Evolutionary conservation across 2,797 vertebrate species (phyloP).

Genomic region (Sciurus vulgaris): DNA sequence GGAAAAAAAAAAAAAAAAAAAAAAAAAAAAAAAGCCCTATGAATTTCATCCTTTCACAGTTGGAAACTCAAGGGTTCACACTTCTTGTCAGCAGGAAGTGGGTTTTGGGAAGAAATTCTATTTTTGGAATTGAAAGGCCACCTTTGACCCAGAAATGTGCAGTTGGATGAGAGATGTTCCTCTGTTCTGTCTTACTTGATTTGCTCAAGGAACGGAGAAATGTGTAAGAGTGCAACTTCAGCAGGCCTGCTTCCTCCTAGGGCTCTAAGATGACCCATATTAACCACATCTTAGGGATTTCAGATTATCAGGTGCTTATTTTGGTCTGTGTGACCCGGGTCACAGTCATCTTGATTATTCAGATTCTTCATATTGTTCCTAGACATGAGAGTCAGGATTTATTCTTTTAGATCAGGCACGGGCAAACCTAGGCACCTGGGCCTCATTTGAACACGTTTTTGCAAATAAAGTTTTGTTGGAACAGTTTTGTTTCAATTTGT

Average conservation of each 20-base stretch:
- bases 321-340: slow-evolving; percentile 33
- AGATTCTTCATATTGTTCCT: slow-evolving; percentile 14
- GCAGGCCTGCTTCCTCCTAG: slow-evolving; percentile 10
- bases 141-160: slow-evolving; percentile 76
- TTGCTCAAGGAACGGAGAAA: slow-evolving; percentile 64
- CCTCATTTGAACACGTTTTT: background rate
- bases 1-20: background rate
- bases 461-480: slow-evolving; percentile 14
- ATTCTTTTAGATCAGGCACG: background rate
- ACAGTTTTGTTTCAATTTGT: background rate
- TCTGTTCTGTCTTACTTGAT: slow-evolving; percentile 69
- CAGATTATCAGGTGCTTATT: slow-evolving; percentile 52
- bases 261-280: background rate
- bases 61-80: slow-evolving; percentile 69
- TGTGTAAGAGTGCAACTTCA: background rate
- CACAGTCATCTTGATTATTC: slow-evolving; percentile 32
- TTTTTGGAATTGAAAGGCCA: slow-evolving; percentile 78
- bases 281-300: slow-evolving; percentile 40
- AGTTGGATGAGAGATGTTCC: slow-evolving; percentile 58
- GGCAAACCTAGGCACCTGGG: background rate
- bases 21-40: slow-evolving; percentile 33
- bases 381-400: slow-evolving; percentile 25
- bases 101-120: slow-evolving; percentile 66
- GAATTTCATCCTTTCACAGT: slow-evolving; percentile 80
- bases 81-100: slow-evolving; percentile 80